Evolutionary conservation across 1,140 invertebrate genomes (phyloP), one percentile per base, ranked within the genome.

Genomic region (Ectropis grisescens): DNA sequence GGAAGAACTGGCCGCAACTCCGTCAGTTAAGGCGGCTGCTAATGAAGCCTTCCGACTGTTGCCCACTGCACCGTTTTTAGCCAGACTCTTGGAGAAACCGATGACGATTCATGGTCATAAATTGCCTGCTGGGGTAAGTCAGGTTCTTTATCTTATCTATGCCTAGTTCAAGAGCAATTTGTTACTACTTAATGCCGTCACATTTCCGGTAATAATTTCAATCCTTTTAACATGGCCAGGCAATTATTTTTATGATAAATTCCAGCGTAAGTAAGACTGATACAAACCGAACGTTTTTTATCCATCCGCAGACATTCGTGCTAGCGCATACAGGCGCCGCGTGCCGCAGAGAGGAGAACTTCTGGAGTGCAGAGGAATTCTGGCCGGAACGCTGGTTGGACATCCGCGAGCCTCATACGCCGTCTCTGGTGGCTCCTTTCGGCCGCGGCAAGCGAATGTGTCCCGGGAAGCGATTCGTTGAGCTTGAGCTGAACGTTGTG

Each of bases 291-390:
- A n/a, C n/a, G n/a, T n/a, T n/a, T n/a, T n/a, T n/a, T n/a, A n/a
- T n/a, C n/a, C n/a, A n/a, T 43, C 70, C 83, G 0, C 58, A 95
- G 90, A 95, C 91, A 1, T 90, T 95, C 2, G 88, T 98, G 1
- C 81, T 96, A 14, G 89, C 93, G 22, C 93, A 97, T 49, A 95
- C 92, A 1, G 92, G 90, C 76, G 86, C 94, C 9, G 91, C 94
- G 1, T 94, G 93, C 51, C 78, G 89, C 32, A 85, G 89, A 12
- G 88, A 93, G n/a, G 74, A 85, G 25, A 93, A 95, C 71, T 97
- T 93, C 74, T 86, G 85, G 39, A 81, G 91, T 28, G 90, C 94
- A 2, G 69, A 85, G 19, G 80, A 90, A 37, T 98, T 90, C 60
- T 61, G 85, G 7, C 95, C 95, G 4, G 93, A 94, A 76, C 85